Evolutionary conservation across 2,113 vertebrate species (phyloP), one percentile per base, ranked within the genome.

Genomic region (Hippocampus zosterae): DNA sequence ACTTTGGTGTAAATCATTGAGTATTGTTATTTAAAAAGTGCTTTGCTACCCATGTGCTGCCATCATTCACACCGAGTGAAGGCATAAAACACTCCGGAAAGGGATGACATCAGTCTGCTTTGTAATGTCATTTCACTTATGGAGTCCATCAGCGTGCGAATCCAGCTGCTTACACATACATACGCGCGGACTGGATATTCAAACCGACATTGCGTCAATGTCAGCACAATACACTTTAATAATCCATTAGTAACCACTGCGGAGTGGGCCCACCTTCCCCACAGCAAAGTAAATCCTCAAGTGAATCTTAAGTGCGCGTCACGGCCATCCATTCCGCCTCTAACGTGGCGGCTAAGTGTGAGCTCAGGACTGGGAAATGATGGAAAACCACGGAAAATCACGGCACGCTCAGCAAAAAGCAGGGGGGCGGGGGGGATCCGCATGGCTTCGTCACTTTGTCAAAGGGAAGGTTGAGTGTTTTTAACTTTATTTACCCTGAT

Each of bases 201-300:
- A 33, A 19, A 60, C 27, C 8, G 23, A 18, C 57, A 60, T 60
- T 60, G 6, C 18, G 57, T 33, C 57, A 60, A 18, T 60, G 57
- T 60, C 57, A 60, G 57, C 57, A 60, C 57, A 60, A 60, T 60
- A 8, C 27, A 33, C 57, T 60, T 59, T 59, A 33, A 60, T 60
- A 60, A 60, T 60, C 57, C 57, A 60, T 60, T 60, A 60, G 57
- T 27, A 60, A 33, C 25, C 18, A 60, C 16, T 3, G 57, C 57
- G 6, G 57, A 60, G 57, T 8, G 57, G 57, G 27, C 57, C 25
- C 57, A 16, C 12, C 23, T 27, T 57, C 56, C 56, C 23, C 23
- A 11, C 27, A 9, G 57, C 57, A 59, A 37, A 33, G 57, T 33
- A 60, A 60, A 60, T 33, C 57, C 15, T 16, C 15, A 27, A 33